These are phyloP conservation scores for Argya squamiceps DNA, from an alignment of 2,797 vertebrate genomes.

Conservation along the genomic window DNA sequence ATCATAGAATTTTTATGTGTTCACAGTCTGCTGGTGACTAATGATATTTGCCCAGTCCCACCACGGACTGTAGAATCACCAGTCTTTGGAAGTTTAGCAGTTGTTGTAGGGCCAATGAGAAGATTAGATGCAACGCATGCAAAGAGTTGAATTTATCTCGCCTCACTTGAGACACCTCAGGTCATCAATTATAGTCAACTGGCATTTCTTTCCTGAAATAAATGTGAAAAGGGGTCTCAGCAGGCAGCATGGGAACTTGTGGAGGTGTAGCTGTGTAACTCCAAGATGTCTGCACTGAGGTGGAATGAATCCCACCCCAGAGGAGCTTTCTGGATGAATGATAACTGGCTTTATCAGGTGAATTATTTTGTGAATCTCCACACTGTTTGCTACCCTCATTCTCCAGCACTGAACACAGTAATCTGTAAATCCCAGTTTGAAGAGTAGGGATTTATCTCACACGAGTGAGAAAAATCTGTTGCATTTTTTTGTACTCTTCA, in stretches of 20 bases:
- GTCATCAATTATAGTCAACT: neutral
- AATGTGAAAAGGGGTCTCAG: neutral
- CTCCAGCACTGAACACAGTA: neutral
- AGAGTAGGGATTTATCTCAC: neutral
- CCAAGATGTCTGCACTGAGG: neutral
- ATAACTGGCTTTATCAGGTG: neutral
- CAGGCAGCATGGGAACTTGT: neutral
- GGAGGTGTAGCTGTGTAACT: neutral
- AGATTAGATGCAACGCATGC: neutral
- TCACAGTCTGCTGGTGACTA: constrained; percentile 4
- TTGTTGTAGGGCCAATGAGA: neutral
- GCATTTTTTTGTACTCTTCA: neutral
- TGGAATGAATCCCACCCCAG: neutral
- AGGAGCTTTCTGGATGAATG: neutral
- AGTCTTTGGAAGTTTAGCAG: neutral
- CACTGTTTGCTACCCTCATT: neutral
- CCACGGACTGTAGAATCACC: neutral
- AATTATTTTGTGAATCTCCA: neutral
- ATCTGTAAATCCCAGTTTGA: neutral
- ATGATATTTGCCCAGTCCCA: neutral
- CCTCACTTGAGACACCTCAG: neutral
- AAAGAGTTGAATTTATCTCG: neutral
- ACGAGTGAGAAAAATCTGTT: neutral
- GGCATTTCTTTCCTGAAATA: neutral
- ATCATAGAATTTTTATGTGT: neutral